A percentile compares a stretch with the other conserved stretches of the same genome.
Conservation (phyloP, 2,888 invertebrate genomes). For the Tetanocera ferruginea region DNA sequence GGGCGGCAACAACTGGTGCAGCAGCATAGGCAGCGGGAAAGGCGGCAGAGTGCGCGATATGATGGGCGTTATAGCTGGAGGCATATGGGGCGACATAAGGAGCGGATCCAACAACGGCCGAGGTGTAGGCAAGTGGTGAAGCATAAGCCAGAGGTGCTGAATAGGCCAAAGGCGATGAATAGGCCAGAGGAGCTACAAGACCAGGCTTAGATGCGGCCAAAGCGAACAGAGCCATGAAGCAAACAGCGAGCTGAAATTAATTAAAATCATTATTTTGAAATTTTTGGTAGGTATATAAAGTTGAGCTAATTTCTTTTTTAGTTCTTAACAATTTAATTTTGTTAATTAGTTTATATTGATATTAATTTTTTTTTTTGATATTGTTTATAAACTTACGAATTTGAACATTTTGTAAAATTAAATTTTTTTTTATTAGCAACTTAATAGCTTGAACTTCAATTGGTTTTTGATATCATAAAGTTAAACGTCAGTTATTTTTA, state of each 20-base stretch:
- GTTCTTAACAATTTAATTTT: too few species aligned
- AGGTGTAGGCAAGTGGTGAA: conserved; percentile 42
- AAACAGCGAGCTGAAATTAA: conserved; percentile 54
- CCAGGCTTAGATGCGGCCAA: conserved; percentile 56
- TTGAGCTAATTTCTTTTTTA: too few species aligned
- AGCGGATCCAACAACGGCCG: conserved; percentile 56
- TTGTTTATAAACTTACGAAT: conserved; percentile 53
- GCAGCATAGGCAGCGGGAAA: conserved; percentile 46
- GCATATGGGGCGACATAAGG: conserved; percentile 64
- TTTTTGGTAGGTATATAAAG: too few species aligned
- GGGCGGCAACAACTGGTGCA: neutral
- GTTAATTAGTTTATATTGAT: too few species aligned
- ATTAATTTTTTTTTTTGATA: conserved; percentile 3
- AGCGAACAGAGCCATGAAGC: conserved; percentile 61
- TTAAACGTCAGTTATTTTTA: neutral
- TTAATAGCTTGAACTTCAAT: conserved; percentile 17
- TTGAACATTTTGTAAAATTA: conserved; percentile 62
- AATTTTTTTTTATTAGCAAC: conserved; percentile 33
- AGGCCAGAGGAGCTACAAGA: conserved; percentile 45
- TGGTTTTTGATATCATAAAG: neutral
- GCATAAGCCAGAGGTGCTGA: conserved; percentile 45
- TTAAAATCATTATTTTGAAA: too few species aligned
- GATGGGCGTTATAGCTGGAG: conserved; percentile 60
- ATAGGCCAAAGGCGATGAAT: conserved; percentile 42
- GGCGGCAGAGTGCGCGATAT: conserved; percentile 58